Percentiles rank a stretch among this genome's conserved stretches.
Evolutionary conservation across 2,797 vertebrate genomes (phyloP).

Genomic region (Strix occidentalis): DNA sequence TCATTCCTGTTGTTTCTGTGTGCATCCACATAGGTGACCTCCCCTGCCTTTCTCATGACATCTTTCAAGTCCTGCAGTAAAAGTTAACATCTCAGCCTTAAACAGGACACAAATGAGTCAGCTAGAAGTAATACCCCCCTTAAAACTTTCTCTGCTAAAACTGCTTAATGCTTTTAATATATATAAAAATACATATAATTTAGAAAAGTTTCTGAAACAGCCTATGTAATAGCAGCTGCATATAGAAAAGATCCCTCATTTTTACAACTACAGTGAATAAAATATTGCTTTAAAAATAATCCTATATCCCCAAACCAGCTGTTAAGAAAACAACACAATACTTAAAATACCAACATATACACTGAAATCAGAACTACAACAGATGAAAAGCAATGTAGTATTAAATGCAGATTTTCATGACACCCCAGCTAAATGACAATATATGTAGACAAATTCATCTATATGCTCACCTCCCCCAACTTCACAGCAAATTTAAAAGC

Average conservation of each 20-base stretch:
- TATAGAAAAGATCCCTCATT: background rate
- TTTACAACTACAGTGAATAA: slow-evolving; percentile 2
- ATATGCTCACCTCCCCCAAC: slow-evolving; percentile 14
- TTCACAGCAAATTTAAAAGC: slow-evolving; percentile 37
- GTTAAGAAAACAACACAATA: background rate
- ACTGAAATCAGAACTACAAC: background rate
- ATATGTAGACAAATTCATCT: background rate
- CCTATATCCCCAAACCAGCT: background rate
- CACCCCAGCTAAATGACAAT: background rate
- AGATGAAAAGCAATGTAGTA: background rate
- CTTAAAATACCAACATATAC: background rate
- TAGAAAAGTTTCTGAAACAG: background rate
- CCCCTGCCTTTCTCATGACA: slow-evolving; percentile 94
- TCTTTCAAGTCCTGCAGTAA: slow-evolving; percentile 92
- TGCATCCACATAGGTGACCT: slow-evolving; percentile 94
- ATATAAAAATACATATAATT: background rate
- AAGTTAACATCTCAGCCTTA: slow-evolving; percentile 52
- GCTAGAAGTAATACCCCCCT: background rate
- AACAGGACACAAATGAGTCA: background rate
- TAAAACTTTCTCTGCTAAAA: background rate
- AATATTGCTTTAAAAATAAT: slow-evolving; percentile 3
- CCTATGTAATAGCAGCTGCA: background rate
- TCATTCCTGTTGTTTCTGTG: slow-evolving; percentile 93
- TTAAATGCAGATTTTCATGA: slow-evolving; percentile 3
- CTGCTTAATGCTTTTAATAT: background rate